Evolutionary conservation across 1,140 invertebrate genomes (phyloP), one percentile per base, ranked within the genome.

Genomic region (Diachasma alloeum): DNA sequence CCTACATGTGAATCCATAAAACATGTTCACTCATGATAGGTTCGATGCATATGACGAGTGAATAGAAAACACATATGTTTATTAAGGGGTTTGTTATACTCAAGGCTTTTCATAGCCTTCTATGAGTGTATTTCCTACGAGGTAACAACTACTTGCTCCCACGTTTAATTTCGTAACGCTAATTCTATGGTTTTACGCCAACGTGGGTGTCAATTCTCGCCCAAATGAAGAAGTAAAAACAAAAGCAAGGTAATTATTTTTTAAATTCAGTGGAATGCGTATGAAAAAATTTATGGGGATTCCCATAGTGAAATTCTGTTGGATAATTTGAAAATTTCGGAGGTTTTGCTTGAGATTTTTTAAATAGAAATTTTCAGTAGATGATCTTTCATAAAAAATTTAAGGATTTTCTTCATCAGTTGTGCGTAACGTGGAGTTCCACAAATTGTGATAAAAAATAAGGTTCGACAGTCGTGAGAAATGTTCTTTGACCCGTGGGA

Each of bases 91-190:
- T 53, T 19, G 9, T n/a, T 13, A 53, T 17, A 53, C 48, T 17
- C 48, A 9, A 53, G 48, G 48, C 48, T 53, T 53, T 53, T 53
- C 48, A 53, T 53, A n/a, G 36, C 19, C n/a, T 73, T 36, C 46
- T 67, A 44, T 42, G 39, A 74, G 19, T 59, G 48, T 63, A 36
- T 59, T 31, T 53, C 48, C 24, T n/a, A 17, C 26, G 15, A 22
- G 67, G 69, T 48, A 26, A 44, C n/a, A 48, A 71, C 36, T 70
- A 70, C 67, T 19, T 39, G 36, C 24, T 68, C 73, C 73, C 73
- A 75, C 73, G 73, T 69, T 48, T 22, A 68, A 42, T 75, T 75
- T 68, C 73, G 31, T 66, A 75, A 75, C 24, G 26, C 24, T 63
- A 63, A 63, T 63, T 63, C 22, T 63, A 31, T 15, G 24, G 19